Evolutionary conservation across 1,140 invertebrate genomes (phyloP).

Genomic region (Anastrepha ludens): DNA sequence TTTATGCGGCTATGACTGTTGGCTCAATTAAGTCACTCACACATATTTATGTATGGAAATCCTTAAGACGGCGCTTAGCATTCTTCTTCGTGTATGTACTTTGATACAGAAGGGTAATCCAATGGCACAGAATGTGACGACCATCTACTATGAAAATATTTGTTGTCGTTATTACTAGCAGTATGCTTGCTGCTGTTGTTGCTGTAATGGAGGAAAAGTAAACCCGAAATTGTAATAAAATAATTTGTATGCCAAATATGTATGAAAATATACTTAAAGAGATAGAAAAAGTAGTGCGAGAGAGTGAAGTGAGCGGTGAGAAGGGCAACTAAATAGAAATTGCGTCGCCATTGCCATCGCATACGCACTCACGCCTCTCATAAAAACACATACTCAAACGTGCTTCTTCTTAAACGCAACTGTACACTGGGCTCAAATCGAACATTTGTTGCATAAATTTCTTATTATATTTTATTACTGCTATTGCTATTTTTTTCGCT

Average conservation of each 20-base stretch:
- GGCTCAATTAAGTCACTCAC: background rate
- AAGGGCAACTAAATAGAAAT: background rate
- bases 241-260: conserved; percentile 20
- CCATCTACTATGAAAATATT: background rate
- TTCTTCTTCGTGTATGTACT: background rate
- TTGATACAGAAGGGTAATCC: background rate
- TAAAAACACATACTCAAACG: background rate
- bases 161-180: background rate
- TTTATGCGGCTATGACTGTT: background rate
- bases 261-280: background rate
- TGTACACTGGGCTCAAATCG: background rate
- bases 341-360: background rate
- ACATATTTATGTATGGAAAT: background rate
- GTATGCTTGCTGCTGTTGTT: background rate
- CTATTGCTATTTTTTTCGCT: background rate
- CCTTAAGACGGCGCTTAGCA: background rate
- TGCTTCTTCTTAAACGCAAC: background rate
- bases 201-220: conserved; percentile 11
- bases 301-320: background rate
- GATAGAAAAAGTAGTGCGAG: background rate
- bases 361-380: background rate
- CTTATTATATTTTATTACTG: background rate
- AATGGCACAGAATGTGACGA: background rate
- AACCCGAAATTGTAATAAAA: background rate
- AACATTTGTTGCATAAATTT: background rate